A percentile compares a stretch with the other conserved stretches of the same genome.
phyloP scores from a whole-genome alignment of 2,888 invertebrate genomes.

The Agrilus cyanescens region DNA sequence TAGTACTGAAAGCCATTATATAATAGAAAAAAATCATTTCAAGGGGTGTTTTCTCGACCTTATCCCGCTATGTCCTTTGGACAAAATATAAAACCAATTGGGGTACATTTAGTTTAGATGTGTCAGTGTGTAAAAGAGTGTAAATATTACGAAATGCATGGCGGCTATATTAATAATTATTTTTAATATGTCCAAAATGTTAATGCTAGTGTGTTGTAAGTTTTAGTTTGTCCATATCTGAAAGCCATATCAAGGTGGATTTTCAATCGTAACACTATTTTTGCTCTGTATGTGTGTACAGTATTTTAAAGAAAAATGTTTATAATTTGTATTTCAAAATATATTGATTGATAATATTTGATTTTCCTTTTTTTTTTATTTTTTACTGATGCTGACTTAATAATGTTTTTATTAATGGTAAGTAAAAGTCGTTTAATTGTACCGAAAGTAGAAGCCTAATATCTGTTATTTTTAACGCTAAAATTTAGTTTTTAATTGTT shows the following conservation, averaged over 20 bases:
- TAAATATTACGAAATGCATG: slow-evolving; percentile 32
- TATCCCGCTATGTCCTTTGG: no score
- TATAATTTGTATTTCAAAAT: slow-evolving; percentile 73
- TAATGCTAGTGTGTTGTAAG: slow-evolving; percentile 31
- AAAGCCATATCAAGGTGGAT: slow-evolving; percentile 36
- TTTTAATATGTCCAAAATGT: slow-evolving; percentile 25
- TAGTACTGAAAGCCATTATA: no score
- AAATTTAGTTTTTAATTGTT: no score
- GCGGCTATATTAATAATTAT: slow-evolving; percentile 33
- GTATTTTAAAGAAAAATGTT: slow-evolving; percentile 69
- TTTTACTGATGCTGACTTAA: background rate
- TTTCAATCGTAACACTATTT: slow-evolving; percentile 25
- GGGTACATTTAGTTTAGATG: slow-evolving; percentile 25
- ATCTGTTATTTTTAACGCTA: no score
- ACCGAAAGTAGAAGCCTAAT: no score
- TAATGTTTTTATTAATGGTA: no score
- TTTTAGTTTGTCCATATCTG: slow-evolving; percentile 35
- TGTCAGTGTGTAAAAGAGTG: slow-evolving; percentile 29
- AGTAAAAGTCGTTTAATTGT: no score
- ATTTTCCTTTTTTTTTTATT: background rate
- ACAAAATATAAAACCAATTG: slow-evolving; percentile 15
- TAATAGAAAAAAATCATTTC: no score
- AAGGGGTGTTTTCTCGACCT: no score
- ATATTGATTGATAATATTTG: slow-evolving; percentile 35
- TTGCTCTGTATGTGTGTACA: slow-evolving; percentile 51